Evolutionary conservation across 2,888 invertebrate genomes (phyloP).

Genomic region (Pelosia muscerda): DNA sequence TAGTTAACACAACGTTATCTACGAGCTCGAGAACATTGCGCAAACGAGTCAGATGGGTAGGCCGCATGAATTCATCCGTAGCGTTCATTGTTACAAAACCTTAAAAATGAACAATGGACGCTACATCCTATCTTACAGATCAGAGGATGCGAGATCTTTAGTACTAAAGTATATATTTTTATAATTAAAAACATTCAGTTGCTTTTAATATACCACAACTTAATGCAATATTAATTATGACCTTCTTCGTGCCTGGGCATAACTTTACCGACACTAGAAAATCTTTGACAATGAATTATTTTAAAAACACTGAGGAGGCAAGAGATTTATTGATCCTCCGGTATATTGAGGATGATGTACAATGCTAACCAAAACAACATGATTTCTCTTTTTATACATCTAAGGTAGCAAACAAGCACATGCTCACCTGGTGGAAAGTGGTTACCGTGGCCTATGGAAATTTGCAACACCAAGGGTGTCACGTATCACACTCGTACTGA

Average conservation of each 20-base stretch:
- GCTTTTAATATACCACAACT: background rate
- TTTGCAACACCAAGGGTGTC: no score
- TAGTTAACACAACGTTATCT: background rate
- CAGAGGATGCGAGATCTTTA: conserved; percentile 51
- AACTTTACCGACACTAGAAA: background rate
- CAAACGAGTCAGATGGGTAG: conserved; percentile 46
- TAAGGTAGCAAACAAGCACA: no score
- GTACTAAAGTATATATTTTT: conserved; percentile 14
- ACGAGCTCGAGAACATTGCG: conserved; percentile 32
- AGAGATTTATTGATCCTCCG: background rate
- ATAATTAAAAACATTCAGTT: background rate
- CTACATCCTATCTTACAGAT: conserved; percentile 53
- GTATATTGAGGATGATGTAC: background rate
- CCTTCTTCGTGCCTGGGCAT: background rate
- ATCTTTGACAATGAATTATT: background rate
- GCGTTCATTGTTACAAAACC: conserved; percentile 62
- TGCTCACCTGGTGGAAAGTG: no score
- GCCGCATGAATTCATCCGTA: conserved; percentile 56
- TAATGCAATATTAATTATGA: background rate
- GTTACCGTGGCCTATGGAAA: no score
- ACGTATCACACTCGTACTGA: no score
- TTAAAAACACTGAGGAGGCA: background rate
- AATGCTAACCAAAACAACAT: background rate
- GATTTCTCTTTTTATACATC: no score
- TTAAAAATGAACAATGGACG: conserved; percentile 65